A percentile compares a stretch with the other conserved stretches of the same genome.
Evolutionary conservation across 2,113 vertebrate genomes (phyloP).

Genomic region (Ranitomeya variabilis): DNA sequence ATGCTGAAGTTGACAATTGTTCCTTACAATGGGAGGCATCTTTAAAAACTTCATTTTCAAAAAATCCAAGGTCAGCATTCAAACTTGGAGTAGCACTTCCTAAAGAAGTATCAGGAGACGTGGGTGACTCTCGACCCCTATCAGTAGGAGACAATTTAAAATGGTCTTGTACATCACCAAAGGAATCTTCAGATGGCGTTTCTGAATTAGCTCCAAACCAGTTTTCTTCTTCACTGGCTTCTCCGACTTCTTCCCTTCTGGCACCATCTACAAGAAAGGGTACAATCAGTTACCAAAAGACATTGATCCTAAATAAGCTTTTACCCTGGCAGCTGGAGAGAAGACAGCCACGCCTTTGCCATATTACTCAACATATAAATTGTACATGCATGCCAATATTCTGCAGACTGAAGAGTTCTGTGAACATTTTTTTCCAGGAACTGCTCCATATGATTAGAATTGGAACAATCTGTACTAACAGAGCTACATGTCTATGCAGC

Average conservation of each 20-base stretch:
- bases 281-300: background rate
- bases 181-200: slow-evolving; percentile 92
- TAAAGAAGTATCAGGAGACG: slow-evolving; percentile 87
- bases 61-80: slow-evolving; percentile 84
- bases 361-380: background rate
- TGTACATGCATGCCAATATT: background rate
- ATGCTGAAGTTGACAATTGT: slow-evolving; percentile 87
- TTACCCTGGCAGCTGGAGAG: background rate
- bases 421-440: background rate
- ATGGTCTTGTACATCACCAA: slow-evolving; percentile 93
- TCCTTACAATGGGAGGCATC: slow-evolving; percentile 81
- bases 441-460: too few species aligned
- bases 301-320: background rate
- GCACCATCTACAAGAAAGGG: slow-evolving; percentile 83
- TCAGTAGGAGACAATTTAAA: slow-evolving; percentile 83
- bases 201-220: slow-evolving; percentile 96
- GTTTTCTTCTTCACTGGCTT: slow-evolving; percentile 88
- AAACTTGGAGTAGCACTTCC: slow-evolving; percentile 91
- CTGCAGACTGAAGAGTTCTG: background rate
- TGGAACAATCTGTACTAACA: too few species aligned
- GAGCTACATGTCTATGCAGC: too few species aligned
- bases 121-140: slow-evolving; percentile 80
- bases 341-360: background rate
- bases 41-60: slow-evolving; percentile 77
- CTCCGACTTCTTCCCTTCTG: slow-evolving; percentile 86